A percentile compares a stretch with the other conserved stretches of the same genome.
These are phyloP conservation scores for Megathymus violae DNA, from an alignment of 1,140 invertebrate genomes.

Conservation along the genomic window DNA sequence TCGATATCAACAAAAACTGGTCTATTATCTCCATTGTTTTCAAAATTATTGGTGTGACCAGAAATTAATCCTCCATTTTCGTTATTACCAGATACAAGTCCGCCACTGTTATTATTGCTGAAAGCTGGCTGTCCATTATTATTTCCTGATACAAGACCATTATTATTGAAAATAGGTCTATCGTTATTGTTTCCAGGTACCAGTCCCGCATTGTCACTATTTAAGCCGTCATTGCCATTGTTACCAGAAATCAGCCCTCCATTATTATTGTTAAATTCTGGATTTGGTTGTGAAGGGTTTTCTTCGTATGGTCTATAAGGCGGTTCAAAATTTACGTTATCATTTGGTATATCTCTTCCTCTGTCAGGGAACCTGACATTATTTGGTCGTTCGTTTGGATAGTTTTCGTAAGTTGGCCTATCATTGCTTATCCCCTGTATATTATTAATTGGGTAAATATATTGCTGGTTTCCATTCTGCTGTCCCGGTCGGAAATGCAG, in stretches of 20 bases:
- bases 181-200: slow-evolving; percentile 10
- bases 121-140: not conserved
- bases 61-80: slow-evolving; percentile 7
- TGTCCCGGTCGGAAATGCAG: slow-evolving; percentile 45
- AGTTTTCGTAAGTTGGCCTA: slow-evolving; percentile 26
- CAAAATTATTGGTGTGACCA: not conserved
- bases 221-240: slow-evolving; percentile 1
- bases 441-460: slow-evolving; percentile 26
- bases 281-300: too few species aligned
- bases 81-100: slow-evolving; percentile 8
- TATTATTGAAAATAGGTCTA: not conserved
- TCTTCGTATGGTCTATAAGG: too few species aligned
- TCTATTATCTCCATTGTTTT: too few species aligned
- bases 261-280: slow-evolving; percentile 5
- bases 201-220: not conserved
- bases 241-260: not conserved
- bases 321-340: slow-evolving; percentile 37
- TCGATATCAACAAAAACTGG: slow-evolving; percentile 19
- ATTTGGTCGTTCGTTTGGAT: slow-evolving; percentile 23
- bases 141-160: not conserved
- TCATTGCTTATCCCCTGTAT: slow-evolving; percentile 32
- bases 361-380: slow-evolving; percentile 38
- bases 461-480: slow-evolving; percentile 19
- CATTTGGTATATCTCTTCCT: slow-evolving; percentile 24
- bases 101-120: slow-evolving; percentile 2